Base-by-base conservation (phyloP, 2,113 vertebrate species). In the Theristicus caerulescens region DNA sequence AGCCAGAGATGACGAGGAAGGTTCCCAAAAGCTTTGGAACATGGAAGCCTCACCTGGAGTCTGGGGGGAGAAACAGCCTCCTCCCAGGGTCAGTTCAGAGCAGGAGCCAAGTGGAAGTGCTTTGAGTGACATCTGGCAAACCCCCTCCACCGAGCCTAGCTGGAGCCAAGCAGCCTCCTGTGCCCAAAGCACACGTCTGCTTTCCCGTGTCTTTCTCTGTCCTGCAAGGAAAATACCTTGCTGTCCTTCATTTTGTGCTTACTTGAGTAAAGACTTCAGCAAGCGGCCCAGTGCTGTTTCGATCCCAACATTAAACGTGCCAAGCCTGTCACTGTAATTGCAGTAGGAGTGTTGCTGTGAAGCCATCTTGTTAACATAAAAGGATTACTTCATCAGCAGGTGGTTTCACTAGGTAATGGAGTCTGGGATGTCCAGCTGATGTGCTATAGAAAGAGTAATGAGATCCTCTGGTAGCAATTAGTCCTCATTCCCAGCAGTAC, bases 11-110 rank as follows among this genome's bases (percentile, higher is more conserved):
- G 42, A 21, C 10, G 47, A 77, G 31, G 51, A 57, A 31, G 16
- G 19, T 69, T 86, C 34, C 51, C n/a, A 88, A 76, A 57, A 32
- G 36, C 12, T 81, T 21, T 46, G 10, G 31, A 51, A 26, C 49
- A 67, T 3, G 5, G 49, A 72, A 92, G 34, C n/a, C 36, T 83
- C 59, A 36, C 13, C 51, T 49, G 38, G 29, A 52, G 8, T 21
- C 11, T 0, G 0, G 0, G 0, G 29, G 8, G 20, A 82, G 38
- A 24, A 76, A 21, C 5, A 57, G 25, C 3, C 12, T 80, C 47
- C 22, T 64, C 10, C 32, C 46, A 13, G n/a, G 11, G 3, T 1
- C 0, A 0, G 58, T 6, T 77, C 49, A 31, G 66, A 62, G 54
- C 31, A 61, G 49, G 36, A 76, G 24, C 40, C 20, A 10, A 34